Conservation (phyloP, 2,888 invertebrate genomes). For the Nymphalis polychloros region DNA sequence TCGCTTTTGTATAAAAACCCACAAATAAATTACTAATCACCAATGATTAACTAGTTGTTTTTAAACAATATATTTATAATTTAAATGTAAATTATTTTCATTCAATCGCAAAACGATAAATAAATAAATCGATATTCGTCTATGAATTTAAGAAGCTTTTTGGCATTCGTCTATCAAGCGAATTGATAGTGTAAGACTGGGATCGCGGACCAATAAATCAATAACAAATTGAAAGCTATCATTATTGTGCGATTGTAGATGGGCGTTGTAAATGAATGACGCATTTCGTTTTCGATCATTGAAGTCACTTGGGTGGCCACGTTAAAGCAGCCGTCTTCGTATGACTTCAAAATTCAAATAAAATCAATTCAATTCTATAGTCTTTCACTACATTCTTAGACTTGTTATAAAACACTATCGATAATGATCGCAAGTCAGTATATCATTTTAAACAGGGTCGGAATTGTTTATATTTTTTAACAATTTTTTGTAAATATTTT, state of each 20-base stretch:
- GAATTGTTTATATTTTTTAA: no score
- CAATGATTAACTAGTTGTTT: no score
- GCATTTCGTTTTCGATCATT: constrained; percentile 21
- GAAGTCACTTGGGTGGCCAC: constrained; percentile 12
- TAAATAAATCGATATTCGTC: background rate
- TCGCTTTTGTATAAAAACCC: no score
- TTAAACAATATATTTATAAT: background rate
- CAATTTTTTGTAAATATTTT: no score
- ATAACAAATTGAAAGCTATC: constrained; percentile 27
- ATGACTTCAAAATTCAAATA: no score
- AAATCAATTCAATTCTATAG: no score
- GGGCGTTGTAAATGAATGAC: constrained; percentile 28
- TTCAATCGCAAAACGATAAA: background rate
- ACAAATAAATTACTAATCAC: no score
- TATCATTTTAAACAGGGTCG: no score
- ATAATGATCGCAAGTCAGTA: no score
- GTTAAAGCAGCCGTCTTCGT: background rate
- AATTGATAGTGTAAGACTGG: constrained; percentile 16
- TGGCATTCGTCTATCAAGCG: constrained; percentile 18
- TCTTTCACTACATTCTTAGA: no score
- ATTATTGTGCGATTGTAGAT: constrained; percentile 18
- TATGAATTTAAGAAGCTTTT: constrained; percentile 23
- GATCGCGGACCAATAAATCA: constrained; percentile 31
- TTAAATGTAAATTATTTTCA: background rate
- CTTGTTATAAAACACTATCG: no score